phyloP scores from a whole-genome alignment of 2,888 invertebrate species.

The Lasioglossum villosulum region DNA sequence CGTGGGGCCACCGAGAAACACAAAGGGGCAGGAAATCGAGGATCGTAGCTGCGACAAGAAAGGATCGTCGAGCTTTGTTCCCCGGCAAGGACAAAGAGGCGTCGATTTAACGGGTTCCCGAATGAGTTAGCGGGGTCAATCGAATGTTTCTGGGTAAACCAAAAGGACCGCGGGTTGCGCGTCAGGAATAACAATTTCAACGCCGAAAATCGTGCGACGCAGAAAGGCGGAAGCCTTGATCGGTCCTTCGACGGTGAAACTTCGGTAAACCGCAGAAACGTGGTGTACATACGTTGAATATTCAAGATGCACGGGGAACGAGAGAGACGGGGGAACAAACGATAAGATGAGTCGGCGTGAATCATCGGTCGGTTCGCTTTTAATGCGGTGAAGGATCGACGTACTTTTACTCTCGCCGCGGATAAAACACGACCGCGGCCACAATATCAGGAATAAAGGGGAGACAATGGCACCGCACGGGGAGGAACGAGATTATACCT shows the following conservation, averaged over 20 bases:
- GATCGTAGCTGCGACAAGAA: constrained; percentile 33
- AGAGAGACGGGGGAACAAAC: constrained; percentile 49
- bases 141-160: constrained; percentile 71
- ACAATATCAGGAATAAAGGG: constrained; percentile 28
- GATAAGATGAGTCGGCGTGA: constrained; percentile 46
- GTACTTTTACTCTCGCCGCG: constrained; percentile 27
- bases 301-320: constrained; percentile 39
- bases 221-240: constrained; percentile 67
- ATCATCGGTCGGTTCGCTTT: constrained; percentile 42
- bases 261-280: constrained; percentile 14
- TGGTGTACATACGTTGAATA: constrained; percentile 49
- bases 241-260: constrained; percentile 20
- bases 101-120: constrained; percentile 67
- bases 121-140: constrained; percentile 65
- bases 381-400: constrained; percentile 35
- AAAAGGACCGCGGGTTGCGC: constrained; percentile 39
- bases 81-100: constrained; percentile 64
- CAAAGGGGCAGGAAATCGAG: constrained; percentile 51
- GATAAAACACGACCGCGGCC: constrained; percentile 55
- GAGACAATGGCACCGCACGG: constrained; percentile 35
- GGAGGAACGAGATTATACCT: constrained; percentile 47
- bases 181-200: constrained; percentile 58
- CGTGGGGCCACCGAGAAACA: constrained; percentile 20
- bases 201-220: constrained; percentile 53
- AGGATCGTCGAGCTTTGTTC: constrained; percentile 67